Conservation (phyloP, 2,113 vertebrate genomes). For the Eolophus roseicapilla region DNA sequence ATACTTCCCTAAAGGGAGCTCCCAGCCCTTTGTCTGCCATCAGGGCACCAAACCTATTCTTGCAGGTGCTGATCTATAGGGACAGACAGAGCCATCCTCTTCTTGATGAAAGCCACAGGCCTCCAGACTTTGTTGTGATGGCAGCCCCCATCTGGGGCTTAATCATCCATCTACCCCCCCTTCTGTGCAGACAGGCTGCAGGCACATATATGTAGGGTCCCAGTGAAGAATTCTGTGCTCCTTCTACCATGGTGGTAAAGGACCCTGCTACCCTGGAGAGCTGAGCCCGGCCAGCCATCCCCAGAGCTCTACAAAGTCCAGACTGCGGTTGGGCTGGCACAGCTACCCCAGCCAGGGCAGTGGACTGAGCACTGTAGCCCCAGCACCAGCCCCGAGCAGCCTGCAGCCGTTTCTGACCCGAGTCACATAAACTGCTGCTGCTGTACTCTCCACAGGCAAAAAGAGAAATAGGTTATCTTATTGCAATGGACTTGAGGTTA, state of each 20-base stretch:
- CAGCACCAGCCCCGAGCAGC: background rate
- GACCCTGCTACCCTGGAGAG: background rate
- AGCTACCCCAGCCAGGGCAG: background rate
- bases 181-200: background rate
- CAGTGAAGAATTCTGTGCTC: background rate
- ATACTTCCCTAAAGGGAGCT: background rate
- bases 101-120: background rate
- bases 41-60: background rate
- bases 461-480: background rate
- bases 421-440: background rate
- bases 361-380: accelerated
- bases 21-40: background rate
- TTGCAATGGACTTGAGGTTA: background rate
- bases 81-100: background rate
- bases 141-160: background rate
- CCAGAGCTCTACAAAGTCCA: background rate
- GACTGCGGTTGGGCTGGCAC: accelerated
- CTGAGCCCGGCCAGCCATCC: background rate
- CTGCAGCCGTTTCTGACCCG: background rate
- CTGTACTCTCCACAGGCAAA: accelerated
- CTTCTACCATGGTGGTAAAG: background rate
- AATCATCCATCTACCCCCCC: background rate
- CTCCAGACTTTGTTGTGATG: background rate
- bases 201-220: background rate
- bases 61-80: background rate